These are phyloP conservation scores for Chaetogeoica ovagalla DNA, from an alignment of 2,888 invertebrate genomes.

Conservation along the genomic window DNA sequence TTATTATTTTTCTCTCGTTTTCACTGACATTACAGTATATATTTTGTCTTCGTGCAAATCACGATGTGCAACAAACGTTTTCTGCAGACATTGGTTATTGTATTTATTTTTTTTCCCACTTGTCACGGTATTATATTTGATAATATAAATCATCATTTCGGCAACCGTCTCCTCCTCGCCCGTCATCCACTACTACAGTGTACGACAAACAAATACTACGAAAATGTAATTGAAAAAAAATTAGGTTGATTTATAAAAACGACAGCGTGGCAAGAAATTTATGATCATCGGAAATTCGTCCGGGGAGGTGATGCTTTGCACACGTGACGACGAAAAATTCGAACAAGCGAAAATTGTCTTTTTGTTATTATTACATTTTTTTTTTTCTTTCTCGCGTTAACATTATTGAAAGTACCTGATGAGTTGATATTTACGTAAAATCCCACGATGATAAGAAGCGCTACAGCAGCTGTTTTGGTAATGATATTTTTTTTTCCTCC, in stretches of 20 bases:
- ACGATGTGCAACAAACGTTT: no score
- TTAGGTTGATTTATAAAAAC: constrained; percentile 19
- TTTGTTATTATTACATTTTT: neutral
- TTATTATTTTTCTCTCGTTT: neutral
- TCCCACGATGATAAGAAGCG: constrained; percentile 48
- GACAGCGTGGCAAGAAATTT: neutral
- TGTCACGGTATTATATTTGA: neutral
- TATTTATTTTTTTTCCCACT: neutral
- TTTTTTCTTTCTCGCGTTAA: neutral
- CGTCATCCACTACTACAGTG: neutral
- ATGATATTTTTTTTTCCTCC: neutral
- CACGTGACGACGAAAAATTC: constrained; percentile 14
- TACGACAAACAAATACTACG: constrained; percentile 2
- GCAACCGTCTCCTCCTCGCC: neutral
- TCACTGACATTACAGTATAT: no score
- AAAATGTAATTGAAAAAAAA: neutral
- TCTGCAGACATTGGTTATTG: neutral
- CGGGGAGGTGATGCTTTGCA: neutral
- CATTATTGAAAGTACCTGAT: constrained; percentile 4
- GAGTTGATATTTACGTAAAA: constrained; percentile 41
- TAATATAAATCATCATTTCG: neutral
- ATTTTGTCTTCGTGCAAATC: no score
- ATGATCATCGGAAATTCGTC: neutral
- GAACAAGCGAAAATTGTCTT: constrained; percentile 18
- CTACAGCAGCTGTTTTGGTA: constrained; percentile 12